Evolutionary conservation across 1,140 invertebrate genomes (phyloP).

Genomic region (Musca domestica): DNA sequence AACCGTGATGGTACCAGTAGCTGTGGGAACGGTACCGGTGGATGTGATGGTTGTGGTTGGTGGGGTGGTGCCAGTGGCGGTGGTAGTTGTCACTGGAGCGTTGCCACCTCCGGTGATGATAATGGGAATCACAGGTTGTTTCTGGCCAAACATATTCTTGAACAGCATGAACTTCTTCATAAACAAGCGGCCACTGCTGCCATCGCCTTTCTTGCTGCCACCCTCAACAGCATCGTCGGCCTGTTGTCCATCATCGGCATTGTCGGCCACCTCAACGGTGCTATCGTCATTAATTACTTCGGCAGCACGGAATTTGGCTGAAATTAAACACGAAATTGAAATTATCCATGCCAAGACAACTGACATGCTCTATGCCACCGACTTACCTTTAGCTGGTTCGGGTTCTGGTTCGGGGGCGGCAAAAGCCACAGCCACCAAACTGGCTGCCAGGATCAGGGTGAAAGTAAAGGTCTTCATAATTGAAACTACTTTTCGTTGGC

Average conservation of each 20-base stretch:
- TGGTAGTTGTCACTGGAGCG: neutral
- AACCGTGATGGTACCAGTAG: slow-evolving; percentile 36
- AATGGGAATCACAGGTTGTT: slow-evolving; percentile 44
- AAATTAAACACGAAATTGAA: slow-evolving; percentile 5
- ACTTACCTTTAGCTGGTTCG: slow-evolving; percentile 24
- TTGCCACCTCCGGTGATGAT: slow-evolving; percentile 30
- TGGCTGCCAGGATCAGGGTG: slow-evolving; percentile 27
- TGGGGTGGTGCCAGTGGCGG: neutral
- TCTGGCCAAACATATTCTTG: slow-evolving; percentile 43
- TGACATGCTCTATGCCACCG: neutral
- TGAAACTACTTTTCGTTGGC: slow-evolving; percentile 32
- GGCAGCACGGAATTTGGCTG: slow-evolving; percentile 28
- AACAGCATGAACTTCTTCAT: slow-evolving; percentile 47
- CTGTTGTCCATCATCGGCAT: slow-evolving; percentile 7
- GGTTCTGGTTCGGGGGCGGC: slow-evolving; percentile 19
- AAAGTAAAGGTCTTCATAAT: slow-evolving; percentile 28
- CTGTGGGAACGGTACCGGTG: slow-evolving; percentile 35
- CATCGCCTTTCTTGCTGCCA: slow-evolving; percentile 27
- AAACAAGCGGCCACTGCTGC: slow-evolving; percentile 44
- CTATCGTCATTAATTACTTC: slow-evolving; percentile 12
- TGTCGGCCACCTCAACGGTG: slow-evolving; percentile 9
- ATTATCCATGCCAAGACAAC: neutral
- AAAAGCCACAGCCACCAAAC: slow-evolving; percentile 25
- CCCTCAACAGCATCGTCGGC: neutral
- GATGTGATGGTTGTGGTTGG: slow-evolving; percentile 32